phyloP scores from a whole-genome alignment of 2,888 invertebrate species.

The Xanthia togata region DNA sequence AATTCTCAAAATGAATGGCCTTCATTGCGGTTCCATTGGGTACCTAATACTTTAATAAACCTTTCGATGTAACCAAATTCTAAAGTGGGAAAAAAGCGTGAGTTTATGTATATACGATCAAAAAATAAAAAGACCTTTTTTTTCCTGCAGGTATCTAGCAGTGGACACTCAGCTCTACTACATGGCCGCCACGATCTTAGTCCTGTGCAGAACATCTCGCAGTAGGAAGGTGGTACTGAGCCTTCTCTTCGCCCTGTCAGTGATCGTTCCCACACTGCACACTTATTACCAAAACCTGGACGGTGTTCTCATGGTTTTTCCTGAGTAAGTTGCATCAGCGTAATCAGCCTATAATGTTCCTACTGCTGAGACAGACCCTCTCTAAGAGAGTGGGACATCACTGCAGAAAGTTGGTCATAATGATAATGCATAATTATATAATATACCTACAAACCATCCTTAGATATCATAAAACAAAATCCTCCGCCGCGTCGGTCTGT shows the following conservation, averaged over 20 bases:
- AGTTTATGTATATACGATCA: neutral
- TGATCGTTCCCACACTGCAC: constrained; percentile 43
- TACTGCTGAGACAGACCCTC: neutral
- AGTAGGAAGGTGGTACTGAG: constrained; percentile 49
- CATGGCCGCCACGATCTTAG: constrained; percentile 65
- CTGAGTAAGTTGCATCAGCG: constrained; percentile 50
- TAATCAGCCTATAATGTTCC: neutral
- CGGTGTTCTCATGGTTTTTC: constrained; percentile 41
- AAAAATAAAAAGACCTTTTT: neutral
- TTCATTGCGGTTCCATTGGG: too few species aligned
- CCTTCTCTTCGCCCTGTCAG: constrained; percentile 52
- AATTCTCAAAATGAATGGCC: too few species aligned
- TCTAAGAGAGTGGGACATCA: neutral
- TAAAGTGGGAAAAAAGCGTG: neutral
- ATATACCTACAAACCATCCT: neutral
- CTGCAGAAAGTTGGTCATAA: neutral
- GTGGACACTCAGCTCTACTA: constrained; percentile 73
- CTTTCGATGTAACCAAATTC: too few species aligned
- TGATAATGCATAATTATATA: neutral
- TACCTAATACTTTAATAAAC: too few species aligned
- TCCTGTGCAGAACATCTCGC: constrained; percentile 39
- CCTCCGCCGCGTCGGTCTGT: too few species aligned
- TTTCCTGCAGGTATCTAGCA: constrained; percentile 71
- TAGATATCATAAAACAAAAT: too few species aligned
- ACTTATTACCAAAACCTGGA: constrained; percentile 58